A percentile compares a stretch with the other conserved stretches of the same genome.
phyloP scores from a whole-genome alignment of 2,888 invertebrate species.

The Doris montereyensis region DNA sequence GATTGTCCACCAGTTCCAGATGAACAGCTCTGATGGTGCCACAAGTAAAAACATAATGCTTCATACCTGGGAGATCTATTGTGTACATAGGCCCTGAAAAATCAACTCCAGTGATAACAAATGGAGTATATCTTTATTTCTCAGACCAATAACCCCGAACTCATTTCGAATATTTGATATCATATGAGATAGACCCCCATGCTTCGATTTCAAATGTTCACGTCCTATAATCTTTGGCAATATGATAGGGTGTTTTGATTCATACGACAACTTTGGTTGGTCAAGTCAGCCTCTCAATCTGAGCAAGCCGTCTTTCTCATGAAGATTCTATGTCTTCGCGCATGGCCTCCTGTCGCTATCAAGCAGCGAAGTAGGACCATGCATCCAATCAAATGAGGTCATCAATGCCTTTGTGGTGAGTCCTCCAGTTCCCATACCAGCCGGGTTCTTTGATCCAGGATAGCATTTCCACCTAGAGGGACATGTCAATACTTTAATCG shows the following conservation, averaged over 20 bases:
- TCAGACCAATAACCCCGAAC: background rate
- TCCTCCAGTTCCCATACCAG: background rate
- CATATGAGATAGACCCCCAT: background rate
- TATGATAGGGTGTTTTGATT: too few relatives aligned
- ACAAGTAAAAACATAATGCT: background rate
- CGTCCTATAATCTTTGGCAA: background rate
- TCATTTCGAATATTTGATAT: background rate
- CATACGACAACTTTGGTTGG: background rate
- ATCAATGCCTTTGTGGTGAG: too few relatives aligned
- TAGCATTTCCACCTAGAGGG: too few relatives aligned
- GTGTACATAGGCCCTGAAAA: background rate
- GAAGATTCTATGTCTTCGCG: too few relatives aligned
- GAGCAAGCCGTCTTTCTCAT: too few relatives aligned
- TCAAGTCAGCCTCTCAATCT: too few relatives aligned
- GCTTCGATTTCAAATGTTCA: background rate
- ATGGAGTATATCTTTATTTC: background rate
- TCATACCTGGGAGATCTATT: background rate
- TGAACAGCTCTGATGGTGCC: background rate
- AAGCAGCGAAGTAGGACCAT: background rate
- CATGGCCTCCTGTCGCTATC: too few relatives aligned
- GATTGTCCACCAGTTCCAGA: background rate
- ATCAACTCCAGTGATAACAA: background rate
- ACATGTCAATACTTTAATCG: background rate
- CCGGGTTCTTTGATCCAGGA: background rate
- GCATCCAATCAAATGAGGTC: background rate